Base-by-base conservation (phyloP, 2,888 invertebrate species). In the Rhagonycha lutea region DNA sequence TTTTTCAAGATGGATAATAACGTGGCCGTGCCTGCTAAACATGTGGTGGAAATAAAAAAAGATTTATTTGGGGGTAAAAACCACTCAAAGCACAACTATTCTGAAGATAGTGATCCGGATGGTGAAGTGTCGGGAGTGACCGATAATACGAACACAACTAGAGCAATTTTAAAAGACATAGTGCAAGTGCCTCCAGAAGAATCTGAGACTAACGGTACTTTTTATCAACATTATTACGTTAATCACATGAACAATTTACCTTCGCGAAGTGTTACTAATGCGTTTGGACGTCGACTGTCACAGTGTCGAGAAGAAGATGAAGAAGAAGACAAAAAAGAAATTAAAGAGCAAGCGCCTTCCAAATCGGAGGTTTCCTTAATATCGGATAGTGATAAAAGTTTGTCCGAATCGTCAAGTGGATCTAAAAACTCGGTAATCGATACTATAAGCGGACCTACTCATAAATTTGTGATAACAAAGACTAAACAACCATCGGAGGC, bases 291-390 rank as follows among this genome's bases (percentile, higher is more conserved):
- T 29, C 91, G 95, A 12, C 87, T 95, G 79, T 95, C 95, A 3
- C 95, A 95, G 87, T 95, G 95, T 85, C 91, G 94, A 77, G 95
- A 95, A 85, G 95, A 95, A 88, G 95, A 95, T 83, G 95, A 95
- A 85, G 94, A 94, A 72, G 94, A 94, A 80, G 91, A 88, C 68
- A 85, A 84, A 70, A 83, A 82, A 73, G 82, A 83, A 70, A 78
- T 79, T 60, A 80, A 79, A 73, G 78, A 80, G 72, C 80, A 83
- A 80, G 83, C 83, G 83, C 82, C 85, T 79, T 84, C 86, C 65
- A 82, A 79, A 73, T 81, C 80, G 72, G 84, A 86, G 75, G 81
- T 86, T 76, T 82, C 85, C 61, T 83, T 86, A 73, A 87, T 87
- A 74, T 86, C 85, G 72, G 87, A 86, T 73, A 89, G 89, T 79